A percentile compares a stretch with the other conserved stretches of the same genome.
Conservation (phyloP, 2,888 invertebrate species). For the Plemyria rubiginata region DNA sequence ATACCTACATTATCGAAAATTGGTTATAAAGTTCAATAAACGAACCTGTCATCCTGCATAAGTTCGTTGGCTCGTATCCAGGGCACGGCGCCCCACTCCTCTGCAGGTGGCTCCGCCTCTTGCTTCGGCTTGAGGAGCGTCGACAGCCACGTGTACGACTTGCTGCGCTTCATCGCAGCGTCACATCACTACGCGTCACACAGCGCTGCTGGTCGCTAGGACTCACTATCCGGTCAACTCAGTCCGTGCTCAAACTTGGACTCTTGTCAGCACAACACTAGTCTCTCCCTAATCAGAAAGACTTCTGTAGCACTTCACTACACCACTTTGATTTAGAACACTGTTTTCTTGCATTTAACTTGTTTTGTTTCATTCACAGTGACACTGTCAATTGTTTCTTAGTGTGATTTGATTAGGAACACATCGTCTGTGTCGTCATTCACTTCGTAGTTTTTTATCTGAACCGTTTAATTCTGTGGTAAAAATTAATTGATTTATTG, state of each 20-base stretch:
- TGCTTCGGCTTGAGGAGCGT: constrained; percentile 68
- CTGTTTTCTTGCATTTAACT: constrained; percentile 1
- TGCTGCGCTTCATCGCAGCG: constrained; percentile 72
- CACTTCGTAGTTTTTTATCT: constrained; percentile 1
- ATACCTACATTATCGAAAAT: too few relatives aligned
- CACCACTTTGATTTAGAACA: constrained; percentile 15
- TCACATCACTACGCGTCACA: constrained; percentile 44
- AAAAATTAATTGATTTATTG: constrained; percentile 26
- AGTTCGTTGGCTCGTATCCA: constrained; percentile 70
- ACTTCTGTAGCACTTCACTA: background rate
- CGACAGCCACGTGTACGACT: constrained; percentile 80
- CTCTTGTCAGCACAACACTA: background rate
- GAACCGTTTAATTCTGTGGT: constrained; percentile 7
- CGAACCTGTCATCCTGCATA: constrained; percentile 71
- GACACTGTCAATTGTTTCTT: constrained; percentile 1
- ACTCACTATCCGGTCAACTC: background rate
- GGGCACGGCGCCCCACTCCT: constrained; percentile 75
- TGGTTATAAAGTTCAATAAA: constrained; percentile 2
- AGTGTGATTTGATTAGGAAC: background rate
- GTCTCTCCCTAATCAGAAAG: too few relatives aligned
- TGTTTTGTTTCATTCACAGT: background rate
- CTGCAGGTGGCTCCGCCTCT: constrained; percentile 44
- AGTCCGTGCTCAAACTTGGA: background rate
- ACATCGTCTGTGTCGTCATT: background rate
- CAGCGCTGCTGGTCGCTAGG: constrained; percentile 15